Base-by-base conservation (phyloP, 2,797 vertebrate genomes). In the Serranus cabrilla region DNA sequence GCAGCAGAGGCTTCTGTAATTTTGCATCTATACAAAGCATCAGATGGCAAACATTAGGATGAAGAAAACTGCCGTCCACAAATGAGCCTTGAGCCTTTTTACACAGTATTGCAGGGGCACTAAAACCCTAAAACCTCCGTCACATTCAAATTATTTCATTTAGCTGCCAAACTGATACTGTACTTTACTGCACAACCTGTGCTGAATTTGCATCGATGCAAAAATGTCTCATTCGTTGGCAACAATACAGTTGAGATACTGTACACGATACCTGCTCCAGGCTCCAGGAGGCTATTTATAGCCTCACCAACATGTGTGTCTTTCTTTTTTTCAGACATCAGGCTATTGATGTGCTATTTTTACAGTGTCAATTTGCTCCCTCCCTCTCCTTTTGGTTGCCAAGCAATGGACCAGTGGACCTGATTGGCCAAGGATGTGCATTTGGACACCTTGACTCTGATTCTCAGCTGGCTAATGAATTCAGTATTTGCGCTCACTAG, bases 241-340 rank as follows among this genome's bases (percentile, higher is more conserved):
- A 75, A 78, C 74, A 89, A 83, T 72, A 93, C 88, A 90, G 93
- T 94, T 92, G 88, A 95, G 91, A 95, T 94, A 95, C 87, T 80
- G 81, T 90, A 91, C 93, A 94, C 74, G 71, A 88, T 93, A 94
- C 90, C 92, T 94, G 93, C 89, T 95, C 64, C 76, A 88, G 81
- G 90, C 87, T 69, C 65, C 74, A 78, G 85, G 84, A 74, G 59
- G 90, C 94, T 98, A 98, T 98, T 97, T 98, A 96, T 98, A 98
- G 95, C 91, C 86, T 84, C 90, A 80, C 84, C 94, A 93, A 93
- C 92, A 92, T 95, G 95, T 96, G 89, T 88, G 70, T 83, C 80
- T 90, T 83, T 80, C 67, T 70, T 79, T 95, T 96, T 97, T 89
- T 70, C 85, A 96, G 95, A 96, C 96, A 94, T 90, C 82, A 87